Evolutionary conservation across 2,888 invertebrate genomes (phyloP).

Genomic region (Desoria tigrina): DNA sequence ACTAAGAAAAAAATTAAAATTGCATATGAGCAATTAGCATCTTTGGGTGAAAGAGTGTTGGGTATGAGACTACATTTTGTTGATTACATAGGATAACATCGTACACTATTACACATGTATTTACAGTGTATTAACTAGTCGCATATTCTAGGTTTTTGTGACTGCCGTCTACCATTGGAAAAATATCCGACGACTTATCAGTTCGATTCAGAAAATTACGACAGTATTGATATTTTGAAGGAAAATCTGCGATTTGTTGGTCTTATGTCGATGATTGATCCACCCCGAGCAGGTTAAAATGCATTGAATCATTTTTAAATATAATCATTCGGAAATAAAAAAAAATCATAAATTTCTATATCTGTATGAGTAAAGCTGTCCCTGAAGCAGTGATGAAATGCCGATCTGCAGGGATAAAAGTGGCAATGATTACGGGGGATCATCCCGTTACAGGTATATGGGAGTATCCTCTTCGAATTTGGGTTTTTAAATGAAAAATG

Average conservation of each 20-base stretch:
- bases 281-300: constrained; percentile 17
- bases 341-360: too few species aligned
- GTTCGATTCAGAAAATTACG: background rate
- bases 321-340: too few species aligned
- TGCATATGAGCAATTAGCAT: constrained; percentile 13
- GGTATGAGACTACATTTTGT: constrained; percentile 12
- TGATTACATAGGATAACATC: too few species aligned
- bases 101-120: too few species aligned
- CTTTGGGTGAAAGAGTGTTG: constrained; percentile 23
- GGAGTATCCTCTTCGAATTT: too few species aligned
- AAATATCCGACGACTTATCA: constrained; percentile 9
- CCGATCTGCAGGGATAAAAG: constrained; percentile 19
- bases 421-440: constrained; percentile 27
- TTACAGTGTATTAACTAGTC: too few species aligned
- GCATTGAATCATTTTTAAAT: background rate
- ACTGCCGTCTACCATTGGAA: constrained; percentile 16
- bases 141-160: constrained; percentile 21
- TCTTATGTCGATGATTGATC: constrained; percentile 28
- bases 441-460: constrained; percentile 15
- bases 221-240: constrained; percentile 7
- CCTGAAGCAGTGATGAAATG: constrained; percentile 21
- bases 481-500: too few species aligned
- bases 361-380: background rate
- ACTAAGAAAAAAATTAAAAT: constrained; percentile 10
- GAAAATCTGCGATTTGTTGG: constrained; percentile 22